Base-by-base conservation (phyloP, 2,797 vertebrate genomes). In the Gymnothorax javanicus region DNA sequence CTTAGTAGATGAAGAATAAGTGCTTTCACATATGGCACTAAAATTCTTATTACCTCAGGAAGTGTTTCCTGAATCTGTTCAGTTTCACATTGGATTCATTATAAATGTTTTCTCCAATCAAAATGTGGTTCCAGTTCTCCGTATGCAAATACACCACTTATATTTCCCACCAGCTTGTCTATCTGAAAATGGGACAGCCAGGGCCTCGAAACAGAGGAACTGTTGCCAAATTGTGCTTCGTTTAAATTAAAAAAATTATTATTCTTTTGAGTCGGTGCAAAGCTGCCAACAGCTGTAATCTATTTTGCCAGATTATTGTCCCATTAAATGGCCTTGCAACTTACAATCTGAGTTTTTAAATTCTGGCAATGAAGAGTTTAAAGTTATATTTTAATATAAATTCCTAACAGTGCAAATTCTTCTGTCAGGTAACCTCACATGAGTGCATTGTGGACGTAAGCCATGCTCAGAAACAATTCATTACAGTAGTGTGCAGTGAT, bases 11-110 rank as follows among this genome's bases (percentile, higher is more conserved):
- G 23, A 67, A 67, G 20, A 67, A 67, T 67, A 67, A n/a, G 23
- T 67, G 64, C 64, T 67, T 67, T 67, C 64, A 67, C 64, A 67
- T 67, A 67, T n/a, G 64, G 23, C 64, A 67, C 2, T 67, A n/a
- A 25, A 67, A n/a, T 67, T 67, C 64, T n/a, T 67, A 67, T 67
- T 67, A 67, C 64, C 64, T 67, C 64, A 67, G 64, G 62, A 67
- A 67, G 20, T 67, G 64, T 25, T 67, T n/a, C 64, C 64, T n/a
- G 25, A 17, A 17, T 67, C 20, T n/a, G 64, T n/a, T 67, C n/a
- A 23, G 64, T 67, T 67, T 25, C 64, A n/a, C 23, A 67, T 67
- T 67, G 23, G 64, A 23, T 67, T 7, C 23, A n/a, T 67, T 12
- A 62, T 62, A 62, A 67, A 67, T 13, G 12, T 67, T 67, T n/a